Base-by-base conservation (phyloP, 35 echinoderm and acorn worm species). In the Hemicentrotus pulcherrimus region DNA sequence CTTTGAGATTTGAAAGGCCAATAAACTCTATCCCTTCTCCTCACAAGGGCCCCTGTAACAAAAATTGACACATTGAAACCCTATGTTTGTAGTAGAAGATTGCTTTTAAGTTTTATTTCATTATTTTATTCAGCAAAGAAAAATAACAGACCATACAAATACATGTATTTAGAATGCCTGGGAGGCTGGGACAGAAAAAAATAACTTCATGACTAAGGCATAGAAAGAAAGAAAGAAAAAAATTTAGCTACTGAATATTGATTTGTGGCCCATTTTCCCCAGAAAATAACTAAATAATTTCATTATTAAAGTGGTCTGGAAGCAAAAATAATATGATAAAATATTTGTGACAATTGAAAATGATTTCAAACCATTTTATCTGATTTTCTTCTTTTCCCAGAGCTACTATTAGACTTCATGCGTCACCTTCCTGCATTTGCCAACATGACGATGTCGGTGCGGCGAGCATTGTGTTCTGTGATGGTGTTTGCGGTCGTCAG, bases 401-500 rank as follows among this genome's bases (percentile, higher is more conserved):
- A 98, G 93, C 95, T 99, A 31, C 87, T 99, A 30, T 86, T 99
- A 85, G 98, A 99, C 95, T 97, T 99, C 61, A 99, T 99, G 96
- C 97, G 98, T 28, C 97, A 99, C 95, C 95, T 99, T 12, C 98
- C 97, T 33, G 97, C 97, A 2, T 97, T 97, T 95, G 94, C 97
- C 47, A 98, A 97, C 46, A 98, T 99, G 98, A 99, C 98, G 15
- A 97, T 99, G 98, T 97, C 98, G 50, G 98, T 99, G 32, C 91
- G 96, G 94, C 96, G 95, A 86, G 98, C 98, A 4, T 88, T 99
- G 22, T 99, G 98, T 88, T 96, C 98, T 31, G 96, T 96, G 47
- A 99, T 99, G 98, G 98, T 99, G 18, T 97, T 99, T 95, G 98
- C 98, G 47, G 97, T 99, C 24, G 98, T 99, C 7, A 91, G 46